Evolutionary conservation across 2,797 vertebrate species (phyloP), one percentile per base, ranked within the genome.

Genomic region (Kryptolebias ocellatus): DNA sequence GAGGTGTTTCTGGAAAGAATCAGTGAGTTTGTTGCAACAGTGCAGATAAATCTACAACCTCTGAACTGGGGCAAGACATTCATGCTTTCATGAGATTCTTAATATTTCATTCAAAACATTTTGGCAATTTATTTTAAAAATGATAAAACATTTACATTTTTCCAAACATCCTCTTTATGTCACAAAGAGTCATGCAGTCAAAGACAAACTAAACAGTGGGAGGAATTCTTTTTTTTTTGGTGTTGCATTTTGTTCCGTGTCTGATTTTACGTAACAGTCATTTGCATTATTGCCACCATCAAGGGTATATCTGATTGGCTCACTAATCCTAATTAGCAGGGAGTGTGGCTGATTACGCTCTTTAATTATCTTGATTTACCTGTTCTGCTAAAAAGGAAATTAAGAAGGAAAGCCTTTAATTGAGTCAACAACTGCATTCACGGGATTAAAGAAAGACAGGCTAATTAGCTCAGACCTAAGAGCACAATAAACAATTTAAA

Each of bases 251-350:
- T 45, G 49, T 24, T 37, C 60, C 63, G 53, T n/a, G 17, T 45
- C 6, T 58, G 37, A 55, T 81, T 59, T 70, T 12, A 61, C n/a
- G 55, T 44, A 44, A 53, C 17, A 53, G 52, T 53, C 34, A 54
- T 77, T 72, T 42, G 34, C 47, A 53, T 74, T 67, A 83, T 79
- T 74, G 28, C 28, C 27, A 12, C n/a, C 60, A 83, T 80, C 78
- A 63, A 4, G 52, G 28, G 28, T 31, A 29, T 29, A 59, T 74
- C 65, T 79, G 60, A 16, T 60, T 53, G 47, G 60, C 1, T 14
- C 52, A 54, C 64, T 76, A 79, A 86, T 81, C 75, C 64, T 84
- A 83, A 86, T 83, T 81, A 87, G 71, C 60, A 73, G 67, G 70
- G 18, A 37, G 63, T 20, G 53, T 50, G 18, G 51, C 46, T 67